Percentiles rank a stretch among this genome's conserved stretches.
Conservation (phyloP, 2,113 vertebrate species). For the Turdus rufiventris region DNA sequence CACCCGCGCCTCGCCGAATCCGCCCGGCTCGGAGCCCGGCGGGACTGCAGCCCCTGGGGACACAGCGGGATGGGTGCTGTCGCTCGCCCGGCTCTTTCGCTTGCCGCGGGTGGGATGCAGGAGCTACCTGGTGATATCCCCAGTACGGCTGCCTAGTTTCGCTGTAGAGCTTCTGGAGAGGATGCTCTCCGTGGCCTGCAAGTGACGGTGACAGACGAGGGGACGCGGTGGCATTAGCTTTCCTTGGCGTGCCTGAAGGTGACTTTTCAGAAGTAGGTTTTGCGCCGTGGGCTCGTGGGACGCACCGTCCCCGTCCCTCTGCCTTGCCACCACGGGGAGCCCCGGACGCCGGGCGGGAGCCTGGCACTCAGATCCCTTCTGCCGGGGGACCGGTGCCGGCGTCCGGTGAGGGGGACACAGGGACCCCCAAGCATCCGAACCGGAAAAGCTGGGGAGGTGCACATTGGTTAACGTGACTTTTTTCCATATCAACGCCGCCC, state of each 20-base stretch:
- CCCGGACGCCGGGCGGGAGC: accelerated
- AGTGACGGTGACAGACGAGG: background rate
- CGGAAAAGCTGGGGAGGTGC: background rate
- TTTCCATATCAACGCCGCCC: background rate
- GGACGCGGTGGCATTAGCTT: background rate
- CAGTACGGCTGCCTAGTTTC: background rate
- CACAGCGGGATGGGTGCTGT: background rate
- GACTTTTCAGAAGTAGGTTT: slow-evolving; percentile 42
- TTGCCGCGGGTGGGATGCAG: background rate
- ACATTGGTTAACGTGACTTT: slow-evolving; percentile 28
- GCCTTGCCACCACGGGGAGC: background rate
- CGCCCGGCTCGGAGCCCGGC: background rate
- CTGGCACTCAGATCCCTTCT: background rate
- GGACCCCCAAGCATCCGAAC: background rate
- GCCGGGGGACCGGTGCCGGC: background rate
- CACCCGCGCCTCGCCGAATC: background rate
- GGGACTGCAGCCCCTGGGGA: background rate
- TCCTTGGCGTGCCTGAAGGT: background rate
- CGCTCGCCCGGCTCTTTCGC: background rate
- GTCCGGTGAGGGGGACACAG: background rate
- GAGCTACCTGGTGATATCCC: background rate
- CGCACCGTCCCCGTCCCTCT: background rate
- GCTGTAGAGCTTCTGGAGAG: background rate
- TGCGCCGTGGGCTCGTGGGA: background rate
- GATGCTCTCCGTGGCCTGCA: background rate